Evolutionary conservation across 2,888 invertebrate species (phyloP).

Genomic region (Lordiphosa andalusiaca): DNA sequence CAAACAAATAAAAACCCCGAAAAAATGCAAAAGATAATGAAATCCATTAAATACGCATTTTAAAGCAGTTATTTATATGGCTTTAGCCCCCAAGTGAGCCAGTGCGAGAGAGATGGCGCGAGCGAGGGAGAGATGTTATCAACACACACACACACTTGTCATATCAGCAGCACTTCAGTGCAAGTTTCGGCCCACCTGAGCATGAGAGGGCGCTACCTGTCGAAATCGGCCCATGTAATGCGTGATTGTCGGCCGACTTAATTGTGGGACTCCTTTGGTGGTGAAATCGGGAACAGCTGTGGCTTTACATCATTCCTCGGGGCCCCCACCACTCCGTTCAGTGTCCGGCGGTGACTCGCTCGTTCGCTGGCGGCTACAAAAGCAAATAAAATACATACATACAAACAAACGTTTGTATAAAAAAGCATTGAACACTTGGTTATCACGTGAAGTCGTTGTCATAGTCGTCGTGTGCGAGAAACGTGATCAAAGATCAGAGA

Average conservation of each 20-base stretch:
- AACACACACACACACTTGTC: slow-evolving; percentile 40
- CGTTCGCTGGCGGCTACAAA: background rate
- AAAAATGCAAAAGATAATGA: slow-evolving; percentile 6
- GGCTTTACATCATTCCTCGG: slow-evolving; percentile 51
- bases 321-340: slow-evolving; percentile 16
- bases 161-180: slow-evolving; percentile 30
- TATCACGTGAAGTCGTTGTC: slow-evolving; percentile 64
- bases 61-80: slow-evolving; percentile 59
- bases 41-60: slow-evolving; percentile 61
- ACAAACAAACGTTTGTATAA: slow-evolving; percentile 3
- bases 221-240: slow-evolving; percentile 6
- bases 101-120: slow-evolving; percentile 2
- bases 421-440: slow-evolving; percentile 60
- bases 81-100: too few species aligned
- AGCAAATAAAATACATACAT: slow-evolving; percentile 1
- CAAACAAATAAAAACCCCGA: too few species aligned
- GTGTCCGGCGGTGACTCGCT: background rate
- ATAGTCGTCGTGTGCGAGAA: slow-evolving; percentile 66
- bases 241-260: slow-evolving; percentile 49
- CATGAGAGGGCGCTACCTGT: background rate
- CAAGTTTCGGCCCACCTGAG: background rate
- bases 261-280: slow-evolving; percentile 34
- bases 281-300: slow-evolving; percentile 48
- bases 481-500: slow-evolving; percentile 73
- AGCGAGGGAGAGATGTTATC: slow-evolving; percentile 39